Evolutionary conservation across 2,113 vertebrate genomes (phyloP), one percentile per base, ranked within the genome.

Genomic region (Toxostoma redivivum): DNA sequence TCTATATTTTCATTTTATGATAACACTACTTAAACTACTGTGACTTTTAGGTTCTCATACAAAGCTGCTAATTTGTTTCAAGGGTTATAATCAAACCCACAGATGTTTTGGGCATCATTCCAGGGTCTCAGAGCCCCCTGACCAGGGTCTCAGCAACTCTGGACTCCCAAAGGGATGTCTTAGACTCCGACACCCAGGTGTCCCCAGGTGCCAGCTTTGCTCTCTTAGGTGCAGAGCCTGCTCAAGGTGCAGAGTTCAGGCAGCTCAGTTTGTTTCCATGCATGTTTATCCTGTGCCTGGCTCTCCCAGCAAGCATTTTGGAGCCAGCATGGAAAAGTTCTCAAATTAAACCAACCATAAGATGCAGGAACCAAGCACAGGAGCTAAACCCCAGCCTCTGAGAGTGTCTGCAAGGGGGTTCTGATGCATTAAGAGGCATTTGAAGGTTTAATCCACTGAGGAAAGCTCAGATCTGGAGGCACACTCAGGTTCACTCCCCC

Each of bases 401-500:
- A 57, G 83, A 37, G 27, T 5, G 12, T 38, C 74, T 81, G 38
- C 21, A 31, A 53, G 44, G 40, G 48, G 33, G 69, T 48, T 70
- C 44, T 56, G 56, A 15, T n/a, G 31, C n/a, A n/a, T 85, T 2
- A 11, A 25, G 78, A n/a, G 4, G 7, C 19, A n/a, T 72, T 72
- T 44, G 51, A 47, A 57, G 22, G 53, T 48, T 66, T 57, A 42
- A 62, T 35, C 19, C 18, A 19, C 53, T 11, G 48, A 33, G 38
- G 10, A 57, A 37, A 44, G 33, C 72, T 80, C 50, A 25, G 33
- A 28, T 13, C 40, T 54, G 51, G 56, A 45, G 45, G 33, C 45
- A 60, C 17, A 4, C 23, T 28, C 2, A 3, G 7, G 5, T 33
- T 73, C 38, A 30, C 18, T 45, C 12, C 20, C 3, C 1, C 1